These are phyloP conservation scores for Micromys minutus DNA, from an alignment of 2,113 vertebrate genomes.

Conservation along the genomic window DNA sequence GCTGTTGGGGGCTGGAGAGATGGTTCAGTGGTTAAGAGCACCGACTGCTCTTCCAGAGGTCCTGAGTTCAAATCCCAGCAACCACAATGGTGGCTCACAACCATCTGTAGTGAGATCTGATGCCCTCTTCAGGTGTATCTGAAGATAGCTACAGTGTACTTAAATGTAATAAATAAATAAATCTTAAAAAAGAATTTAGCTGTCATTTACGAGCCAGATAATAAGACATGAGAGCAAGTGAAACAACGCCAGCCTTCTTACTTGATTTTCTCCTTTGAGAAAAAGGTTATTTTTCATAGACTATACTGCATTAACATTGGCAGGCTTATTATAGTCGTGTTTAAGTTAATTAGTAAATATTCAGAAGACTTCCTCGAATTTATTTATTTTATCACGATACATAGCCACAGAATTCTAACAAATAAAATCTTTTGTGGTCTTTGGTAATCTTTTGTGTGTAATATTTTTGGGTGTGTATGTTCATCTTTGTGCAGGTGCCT, in stretches of 20 bases:
- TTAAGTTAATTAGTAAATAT: slow-evolving; percentile 23
- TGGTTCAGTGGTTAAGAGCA: too few relatives aligned
- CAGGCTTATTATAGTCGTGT: neutral
- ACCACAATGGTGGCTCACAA: too few relatives aligned
- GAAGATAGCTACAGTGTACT: too few relatives aligned
- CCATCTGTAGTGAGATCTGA: too few relatives aligned
- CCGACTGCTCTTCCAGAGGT: too few relatives aligned
- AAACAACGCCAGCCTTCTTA: neutral
- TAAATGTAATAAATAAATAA: too few relatives aligned
- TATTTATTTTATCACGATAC: slow-evolving; percentile 14
- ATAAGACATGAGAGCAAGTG: neutral
- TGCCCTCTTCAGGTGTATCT: too few relatives aligned
- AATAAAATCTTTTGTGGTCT: neutral
- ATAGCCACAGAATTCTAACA: neutral
- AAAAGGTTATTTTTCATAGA: slow-evolving; percentile 33
- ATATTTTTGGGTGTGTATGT: neutral
- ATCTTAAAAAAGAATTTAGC: too few relatives aligned
- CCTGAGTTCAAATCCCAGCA: too few relatives aligned
- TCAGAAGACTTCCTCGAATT: neutral
- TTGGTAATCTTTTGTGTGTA: neutral
- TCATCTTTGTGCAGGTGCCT: neutral
- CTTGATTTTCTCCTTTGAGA: neutral
- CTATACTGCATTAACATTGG: neutral
- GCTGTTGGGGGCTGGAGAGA: too few relatives aligned
- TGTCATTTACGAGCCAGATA: neutral